Conservation (phyloP, 2,797 vertebrate species). For the Squalus acanthias region DNA sequence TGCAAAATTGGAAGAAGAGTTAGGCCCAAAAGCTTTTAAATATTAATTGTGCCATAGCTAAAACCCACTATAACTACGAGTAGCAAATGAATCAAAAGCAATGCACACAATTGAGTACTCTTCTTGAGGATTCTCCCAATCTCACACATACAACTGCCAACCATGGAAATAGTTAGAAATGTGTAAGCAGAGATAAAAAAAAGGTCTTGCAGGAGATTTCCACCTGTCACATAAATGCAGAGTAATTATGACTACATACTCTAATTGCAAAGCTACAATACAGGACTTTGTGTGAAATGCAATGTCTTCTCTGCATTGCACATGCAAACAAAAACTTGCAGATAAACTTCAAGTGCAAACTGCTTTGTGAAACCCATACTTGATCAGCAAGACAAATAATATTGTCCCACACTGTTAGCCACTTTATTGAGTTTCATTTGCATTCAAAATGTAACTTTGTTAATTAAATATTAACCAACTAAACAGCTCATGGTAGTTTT, state of each 20-base stretch:
- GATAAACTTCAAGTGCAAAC: not conserved
- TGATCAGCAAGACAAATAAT: not conserved
- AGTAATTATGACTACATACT: not conserved
- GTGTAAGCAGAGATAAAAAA: not conserved
- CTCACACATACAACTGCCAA: not conserved
- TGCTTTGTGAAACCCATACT: not conserved
- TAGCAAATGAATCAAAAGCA: not conserved
- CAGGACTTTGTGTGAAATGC: not conserved
- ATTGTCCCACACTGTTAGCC: not conserved
- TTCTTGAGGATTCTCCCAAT: not conserved
- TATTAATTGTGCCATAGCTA: not conserved
- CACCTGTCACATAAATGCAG: not conserved
- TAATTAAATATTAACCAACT: not conserved
- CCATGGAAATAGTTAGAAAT: not conserved
- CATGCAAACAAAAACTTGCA: not conserved
- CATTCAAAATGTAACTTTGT: not conserved
- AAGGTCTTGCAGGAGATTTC: not conserved
- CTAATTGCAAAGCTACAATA: not conserved
- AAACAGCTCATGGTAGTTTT: not conserved
- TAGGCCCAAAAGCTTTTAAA: not conserved
- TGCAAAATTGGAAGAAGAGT: not conserved
- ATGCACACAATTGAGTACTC: not conserved
- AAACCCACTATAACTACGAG: not conserved
- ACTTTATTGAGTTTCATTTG: not conserved
- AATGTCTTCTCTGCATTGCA: not conserved